phyloP scores from a whole-genome alignment of 2,113 vertebrate genomes.

The Uria lomvia region DNA sequence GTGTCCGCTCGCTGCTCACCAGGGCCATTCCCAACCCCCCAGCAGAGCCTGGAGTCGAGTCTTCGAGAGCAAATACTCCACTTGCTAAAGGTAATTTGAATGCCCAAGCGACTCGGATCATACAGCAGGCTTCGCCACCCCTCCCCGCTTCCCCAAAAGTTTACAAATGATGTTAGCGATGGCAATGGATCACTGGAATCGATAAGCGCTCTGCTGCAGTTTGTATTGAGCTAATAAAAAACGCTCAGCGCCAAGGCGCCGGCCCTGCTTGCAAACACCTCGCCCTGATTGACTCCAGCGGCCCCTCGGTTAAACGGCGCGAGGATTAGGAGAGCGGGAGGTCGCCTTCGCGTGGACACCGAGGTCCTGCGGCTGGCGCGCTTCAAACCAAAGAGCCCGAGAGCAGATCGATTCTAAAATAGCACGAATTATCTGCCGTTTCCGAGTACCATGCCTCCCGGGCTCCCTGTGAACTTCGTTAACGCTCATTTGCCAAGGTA shows the following conservation, averaged over 20 bases:
- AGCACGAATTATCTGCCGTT: background rate
- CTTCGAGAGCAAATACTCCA: background rate
- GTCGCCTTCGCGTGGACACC: background rate
- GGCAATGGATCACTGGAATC: slow-evolving; percentile 44
- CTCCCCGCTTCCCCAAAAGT: slow-evolving; percentile 33
- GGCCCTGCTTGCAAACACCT: background rate
- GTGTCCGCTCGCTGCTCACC: background rate
- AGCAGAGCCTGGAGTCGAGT: background rate
- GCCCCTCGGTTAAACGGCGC: background rate
- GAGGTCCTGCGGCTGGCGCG: background rate
- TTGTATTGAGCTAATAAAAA: slow-evolving; percentile 51
- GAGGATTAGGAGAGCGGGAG: background rate
- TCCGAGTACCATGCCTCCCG: background rate
- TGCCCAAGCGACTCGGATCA: background rate
- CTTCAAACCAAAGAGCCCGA: background rate
- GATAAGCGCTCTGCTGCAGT: slow-evolving; percentile 15
- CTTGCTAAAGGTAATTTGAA: background rate
- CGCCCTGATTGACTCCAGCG: background rate
- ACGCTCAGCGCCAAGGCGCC: background rate
- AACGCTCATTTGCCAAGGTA: background rate
- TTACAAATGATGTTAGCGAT: slow-evolving; percentile 43
- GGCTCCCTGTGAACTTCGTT: background rate
- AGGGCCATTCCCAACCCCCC: background rate
- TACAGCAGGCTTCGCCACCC: background rate
- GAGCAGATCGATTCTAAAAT: background rate